Base-by-base conservation (phyloP, 92 coral and sea anemone species). In the Parazoanthus darwini region DNA sequence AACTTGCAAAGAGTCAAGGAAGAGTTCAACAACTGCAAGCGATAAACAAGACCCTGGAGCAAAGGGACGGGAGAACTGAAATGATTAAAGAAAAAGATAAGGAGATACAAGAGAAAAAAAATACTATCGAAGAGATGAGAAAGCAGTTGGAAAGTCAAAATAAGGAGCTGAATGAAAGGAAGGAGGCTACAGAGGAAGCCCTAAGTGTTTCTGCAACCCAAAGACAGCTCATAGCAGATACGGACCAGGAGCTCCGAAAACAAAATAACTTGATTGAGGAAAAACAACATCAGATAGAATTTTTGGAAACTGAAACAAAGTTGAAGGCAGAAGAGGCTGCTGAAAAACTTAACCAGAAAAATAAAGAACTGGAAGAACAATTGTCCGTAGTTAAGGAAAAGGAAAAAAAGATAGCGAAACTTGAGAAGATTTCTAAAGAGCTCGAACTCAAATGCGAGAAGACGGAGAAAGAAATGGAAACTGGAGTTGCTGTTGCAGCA, bases 241-340 rank as follows among this genome's bases (percentile, higher is more conserved):
- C 90, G 79, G 93, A 88, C 42, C 81, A 70, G 73, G 94, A 92
- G 26, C 70, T 94, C 6, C 73, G 38, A 18, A 92, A 94, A 63
- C 85, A 91, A 46, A 80, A 88, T 56, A 85, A 68, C 20, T 25
- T 90, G 37, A 82, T 92, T n/a, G 90, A 92, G 37, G 88, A 82
- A 26, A 90, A 92, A 1, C 88, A 92, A 48, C 71, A 83, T 42
- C 90, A 94, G 77, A 87, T 94, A 23, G 88, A 89, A 73, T 50
- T 72, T 10, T 72, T 91, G 85, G 91, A 90, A 11, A 89, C 83
- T 14, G 91, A 86, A 46, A 77, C 86, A n/a, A 94, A 90, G 75
- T 80, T 46, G 4, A 88, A 72, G 10, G 88, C 59, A 14, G 89
- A 90, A 73, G 92, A 94, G 43, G 92, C 63, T 25, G 82, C 88